Base-by-base conservation (phyloP, 2,888 invertebrate genomes). In the Caenorhabditis doughertyi region DNA sequence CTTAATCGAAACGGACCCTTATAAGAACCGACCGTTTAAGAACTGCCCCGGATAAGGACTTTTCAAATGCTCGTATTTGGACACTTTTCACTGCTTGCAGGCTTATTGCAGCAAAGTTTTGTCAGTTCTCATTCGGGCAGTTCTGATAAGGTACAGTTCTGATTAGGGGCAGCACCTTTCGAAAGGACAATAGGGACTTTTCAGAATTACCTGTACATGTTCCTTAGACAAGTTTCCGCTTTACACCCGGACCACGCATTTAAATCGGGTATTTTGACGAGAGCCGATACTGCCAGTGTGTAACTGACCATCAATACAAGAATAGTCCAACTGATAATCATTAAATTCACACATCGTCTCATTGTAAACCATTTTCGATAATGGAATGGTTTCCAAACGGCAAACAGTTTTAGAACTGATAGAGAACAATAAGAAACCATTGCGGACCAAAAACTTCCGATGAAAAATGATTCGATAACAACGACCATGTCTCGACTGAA, bases 291-390 rank as follows among this genome's bases (percentile, higher is more conserved):
- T 0, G 84, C 84, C 47, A 90, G 68, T 0, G 90, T 84, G 68
- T 88, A 89, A 18, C 81, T 83, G 62, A 87, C 79, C 81, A 90
- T 87, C 2, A 88, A 32, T 0, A 84, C 81, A 67, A 90, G 90
- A 18, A 89, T 83, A 1, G 88, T 79, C 90, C 90, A 90, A 47
- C 89, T 89, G 71, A 85, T 71, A 39, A 88, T 73, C 67, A 90
- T 90, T 58, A 90, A 65, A 60, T 91, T 87, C 13, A 90, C 68
- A 42, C 89, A 89, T 65, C 89, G 73, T 60, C 84, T 85, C 90
- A 90, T 90, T 8, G 89, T 90, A 51, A 90, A 89, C 81, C 84
- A 87, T 64, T 88, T 87, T 18, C 90, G 74, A 76, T 90, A 90
- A 64, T 90, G 87, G 49, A 90, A 89, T 13, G 90, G 90, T 64